Percentiles rank a stretch among this genome's conserved stretches.
Conservation (phyloP, 2,797 vertebrate genomes). For the Todus mexicanus region DNA sequence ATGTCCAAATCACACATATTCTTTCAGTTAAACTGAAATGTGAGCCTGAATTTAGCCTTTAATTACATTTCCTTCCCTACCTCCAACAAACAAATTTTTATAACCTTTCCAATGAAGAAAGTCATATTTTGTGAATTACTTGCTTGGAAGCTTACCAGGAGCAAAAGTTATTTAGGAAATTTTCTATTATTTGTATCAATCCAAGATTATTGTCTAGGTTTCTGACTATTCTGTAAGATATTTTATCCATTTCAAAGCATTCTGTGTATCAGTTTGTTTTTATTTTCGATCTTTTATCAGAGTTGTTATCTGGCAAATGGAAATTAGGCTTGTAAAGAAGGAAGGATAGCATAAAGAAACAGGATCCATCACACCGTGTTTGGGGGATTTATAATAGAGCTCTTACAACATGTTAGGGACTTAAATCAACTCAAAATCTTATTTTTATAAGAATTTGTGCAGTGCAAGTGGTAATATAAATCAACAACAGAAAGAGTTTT, state of each 20-base stretch:
- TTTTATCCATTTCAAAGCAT: conserved; percentile 2
- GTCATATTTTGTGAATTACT: conserved; percentile 75
- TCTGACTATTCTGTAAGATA: background rate
- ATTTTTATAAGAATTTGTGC: conserved; percentile 36
- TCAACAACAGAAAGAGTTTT: background rate
- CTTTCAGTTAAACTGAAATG: conserved; percentile 76
- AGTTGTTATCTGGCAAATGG: conserved; percentile 35
- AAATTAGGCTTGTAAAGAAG: conserved; percentile 43
- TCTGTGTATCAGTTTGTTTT: background rate
- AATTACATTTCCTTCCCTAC: conserved; percentile 79
- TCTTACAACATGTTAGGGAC: conserved; percentile 18
- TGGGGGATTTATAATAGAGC: background rate
- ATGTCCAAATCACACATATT: conserved; percentile 76
- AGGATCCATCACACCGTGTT: conserved; percentile 2
- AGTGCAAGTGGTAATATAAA: background rate
- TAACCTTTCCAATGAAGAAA: conserved; percentile 70
- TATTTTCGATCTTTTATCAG: conserved; percentile 47
- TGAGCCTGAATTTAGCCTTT: conserved; percentile 76
- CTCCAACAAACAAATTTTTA: conserved; percentile 79
- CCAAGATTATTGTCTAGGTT: conserved; percentile 32
- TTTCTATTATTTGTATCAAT: conserved; percentile 72
- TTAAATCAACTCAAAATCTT: conserved; percentile 23
- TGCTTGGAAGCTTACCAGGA: conserved; percentile 64
- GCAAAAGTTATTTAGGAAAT: conserved; percentile 67
- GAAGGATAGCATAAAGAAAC: conserved; percentile 28